Conservation (phyloP, 2,113 vertebrate genomes). For the Xyrauchen texanus region DNA sequence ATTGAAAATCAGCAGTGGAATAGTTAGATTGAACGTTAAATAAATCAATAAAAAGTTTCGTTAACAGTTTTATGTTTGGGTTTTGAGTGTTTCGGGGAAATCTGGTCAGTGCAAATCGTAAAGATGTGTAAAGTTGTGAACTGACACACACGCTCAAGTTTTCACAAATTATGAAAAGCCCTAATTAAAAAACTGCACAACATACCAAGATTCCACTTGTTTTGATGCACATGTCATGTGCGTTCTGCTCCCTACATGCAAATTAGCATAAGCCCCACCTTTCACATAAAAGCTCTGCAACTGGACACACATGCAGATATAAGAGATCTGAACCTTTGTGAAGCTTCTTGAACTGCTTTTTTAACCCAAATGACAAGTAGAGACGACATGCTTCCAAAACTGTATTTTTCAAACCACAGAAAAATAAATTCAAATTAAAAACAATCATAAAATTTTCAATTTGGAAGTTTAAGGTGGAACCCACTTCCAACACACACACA, state of each 20-base stretch:
- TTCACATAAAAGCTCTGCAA: slow-evolving; percentile 5
- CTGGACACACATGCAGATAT: slow-evolving; percentile 29
- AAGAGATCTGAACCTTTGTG: slow-evolving; percentile 6
- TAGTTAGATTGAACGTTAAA: too few relatives aligned
- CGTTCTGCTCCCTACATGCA: slow-evolving; percentile 7
- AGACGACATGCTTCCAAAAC: slow-evolving; percentile 26
- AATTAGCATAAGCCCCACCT: background rate
- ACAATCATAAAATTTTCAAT: slow-evolving; percentile 8
- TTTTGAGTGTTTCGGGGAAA: background rate
- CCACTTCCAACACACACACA: background rate
- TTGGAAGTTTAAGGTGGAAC: slow-evolving; percentile 17
- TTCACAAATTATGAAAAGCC: background rate
- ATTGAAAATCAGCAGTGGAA: too few relatives aligned
- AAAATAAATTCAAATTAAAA: slow-evolving; percentile 33
- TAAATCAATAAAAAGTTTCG: background rate
- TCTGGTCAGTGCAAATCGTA: background rate
- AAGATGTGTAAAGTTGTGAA: too few relatives aligned
- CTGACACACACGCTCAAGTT: background rate
- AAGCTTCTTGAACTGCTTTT: slow-evolving; percentile 4
- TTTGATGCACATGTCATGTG: background rate
- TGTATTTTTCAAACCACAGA: slow-evolving; percentile 7
- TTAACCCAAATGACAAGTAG: background rate
- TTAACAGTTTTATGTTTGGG: background rate
- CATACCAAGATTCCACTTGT: slow-evolving; percentile 1
- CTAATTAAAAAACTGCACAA: background rate